These are phyloP conservation scores for Drosophila micromelanica DNA, from an alignment of 1,140 invertebrate species.

Conservation along the genomic window DNA sequence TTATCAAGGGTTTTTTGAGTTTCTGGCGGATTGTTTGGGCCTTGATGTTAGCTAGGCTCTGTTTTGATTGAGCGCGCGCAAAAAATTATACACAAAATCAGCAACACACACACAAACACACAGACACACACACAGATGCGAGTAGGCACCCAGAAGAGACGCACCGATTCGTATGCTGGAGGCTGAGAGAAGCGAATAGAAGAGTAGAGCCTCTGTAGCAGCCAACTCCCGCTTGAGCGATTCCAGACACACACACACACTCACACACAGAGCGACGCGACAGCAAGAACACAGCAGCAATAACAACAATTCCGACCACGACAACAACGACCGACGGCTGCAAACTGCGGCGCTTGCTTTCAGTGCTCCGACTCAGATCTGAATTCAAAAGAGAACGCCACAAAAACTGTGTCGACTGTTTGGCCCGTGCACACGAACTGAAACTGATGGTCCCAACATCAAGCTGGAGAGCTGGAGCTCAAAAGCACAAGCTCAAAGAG, in stretches of 20 bases:
- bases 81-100: constrained; percentile 81
- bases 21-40: constrained; percentile 28
- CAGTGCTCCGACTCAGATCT: constrained; percentile 22
- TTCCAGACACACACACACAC: constrained; percentile 39
- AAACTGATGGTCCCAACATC: constrained; percentile 35
- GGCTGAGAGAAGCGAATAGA: constrained; percentile 22
- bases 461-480: constrained; percentile 51
- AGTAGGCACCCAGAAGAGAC: constrained; percentile 48
- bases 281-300: constrained; percentile 5
- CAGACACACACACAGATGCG: constrained; percentile 32
- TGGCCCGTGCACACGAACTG: constrained; percentile 67
- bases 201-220: constrained; percentile 23
- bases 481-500: constrained; percentile 40
- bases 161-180: constrained; percentile 42
- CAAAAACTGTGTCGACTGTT: constrained; percentile 57
- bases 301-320: constrained; percentile 42
- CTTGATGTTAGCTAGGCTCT: constrained; percentile 44
- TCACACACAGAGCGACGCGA: constrained; percentile 23
- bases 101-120: constrained; percentile 47
- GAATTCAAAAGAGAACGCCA: constrained; percentile 22
- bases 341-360: constrained; percentile 44
- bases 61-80: constrained; percentile 81
- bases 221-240: constrained; percentile 52
- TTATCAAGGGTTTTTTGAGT: constrained; percentile 8
- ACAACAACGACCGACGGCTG: constrained; percentile 36